Conservation (phyloP, 2,113 vertebrate genomes). For the Aythya baeri region DNA sequence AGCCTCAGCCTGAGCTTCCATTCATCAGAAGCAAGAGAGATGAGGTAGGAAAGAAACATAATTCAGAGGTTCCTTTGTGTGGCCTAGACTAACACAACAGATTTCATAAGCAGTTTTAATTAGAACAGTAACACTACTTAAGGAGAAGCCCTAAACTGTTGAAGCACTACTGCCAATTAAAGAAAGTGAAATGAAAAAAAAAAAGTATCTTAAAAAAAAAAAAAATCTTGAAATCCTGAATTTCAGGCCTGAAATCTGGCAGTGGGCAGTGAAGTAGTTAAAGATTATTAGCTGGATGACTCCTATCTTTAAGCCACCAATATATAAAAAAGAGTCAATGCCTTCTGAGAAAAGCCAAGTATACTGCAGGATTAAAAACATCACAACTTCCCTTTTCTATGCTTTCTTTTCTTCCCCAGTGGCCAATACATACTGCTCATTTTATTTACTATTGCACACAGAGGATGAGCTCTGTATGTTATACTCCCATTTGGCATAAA, state of each 20-base stretch:
- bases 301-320: neutral
- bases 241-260: neutral
- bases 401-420: neutral
- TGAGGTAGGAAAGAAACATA: neutral
- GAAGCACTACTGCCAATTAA: neutral
- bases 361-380: neutral
- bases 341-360: neutral
- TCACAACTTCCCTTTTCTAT: neutral
- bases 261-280: accelerated
- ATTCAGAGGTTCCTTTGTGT: neutral
- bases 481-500: neutral
- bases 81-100: neutral
- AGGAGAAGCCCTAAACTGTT: neutral
- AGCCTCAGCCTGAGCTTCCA: neutral
- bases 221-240: too few species aligned
- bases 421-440: neutral
- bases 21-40: neutral
- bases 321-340: neutral
- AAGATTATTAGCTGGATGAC: neutral
- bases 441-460: neutral
- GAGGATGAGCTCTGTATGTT: neutral
- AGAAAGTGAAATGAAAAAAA: neutral
- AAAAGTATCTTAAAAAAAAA: neutral
- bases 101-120: neutral
- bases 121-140: neutral